Base-by-base conservation (phyloP, 2,113 vertebrate genomes). In the Ciconia boyciana region DNA sequence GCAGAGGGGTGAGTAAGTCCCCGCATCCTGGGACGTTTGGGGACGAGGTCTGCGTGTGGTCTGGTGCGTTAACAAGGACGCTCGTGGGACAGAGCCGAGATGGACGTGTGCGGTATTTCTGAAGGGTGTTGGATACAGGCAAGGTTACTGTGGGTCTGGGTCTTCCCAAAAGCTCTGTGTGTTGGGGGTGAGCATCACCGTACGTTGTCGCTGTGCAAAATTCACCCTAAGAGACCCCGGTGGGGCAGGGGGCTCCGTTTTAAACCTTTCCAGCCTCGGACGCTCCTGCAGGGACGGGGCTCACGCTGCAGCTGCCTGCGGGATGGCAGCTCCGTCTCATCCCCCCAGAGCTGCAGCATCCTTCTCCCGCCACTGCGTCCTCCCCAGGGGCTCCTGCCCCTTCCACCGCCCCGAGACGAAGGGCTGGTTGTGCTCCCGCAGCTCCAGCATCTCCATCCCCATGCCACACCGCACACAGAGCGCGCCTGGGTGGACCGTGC, bases 381-480 rank as follows among this genome's bases (percentile, higher is more conserved):
- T 18, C 52, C 60, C 43, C 1, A 7, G 24, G 36, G 16, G 7
- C 7, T 85, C 11, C 43, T 61, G 14, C 78, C 52, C 43, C 34
- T 36, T 58, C 58, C n/a, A 8, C 36, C 16, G 22, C 43, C 16
- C 0, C 14, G n/a, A 39, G 43, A 3, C 0, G 22, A 13, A 72
- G n/a, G 8, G 39, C 52, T 57, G 29, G 16, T 24, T 2, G 2
- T 7, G 39, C 24, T 49, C 46, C 58, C 11, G 43, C 34, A 48
- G 34, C 69, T 61, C 58, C 72, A 6, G 13, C 10, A 9, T 13
- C 79, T 36, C 84, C 74, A 34, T 10, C 66, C 78, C 1, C 0
- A 2, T 2, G 10, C 10, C 49, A 4, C 20, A 2, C 11, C 2
- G 3, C 13, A 0, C 1, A 1, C 10, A 5, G 55, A 21, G 6